phyloP scores from a whole-genome alignment of 2,797 vertebrate species.

The Aselliscus stoliczkanus region DNA sequence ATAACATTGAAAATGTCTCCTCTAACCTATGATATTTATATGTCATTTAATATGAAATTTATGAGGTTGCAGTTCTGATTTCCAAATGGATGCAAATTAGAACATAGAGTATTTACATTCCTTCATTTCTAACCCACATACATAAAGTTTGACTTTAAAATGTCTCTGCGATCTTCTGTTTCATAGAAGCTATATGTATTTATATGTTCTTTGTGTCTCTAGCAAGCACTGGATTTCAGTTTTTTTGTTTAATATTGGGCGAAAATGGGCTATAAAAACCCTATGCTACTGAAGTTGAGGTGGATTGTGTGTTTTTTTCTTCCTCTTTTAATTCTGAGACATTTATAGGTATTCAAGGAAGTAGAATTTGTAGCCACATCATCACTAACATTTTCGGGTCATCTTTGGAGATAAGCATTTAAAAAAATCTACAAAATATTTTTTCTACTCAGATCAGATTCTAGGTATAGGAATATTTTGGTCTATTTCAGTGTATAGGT shows the following conservation, averaged over 20 bases:
- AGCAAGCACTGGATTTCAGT: not conserved
- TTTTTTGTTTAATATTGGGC: conserved; percentile 24
- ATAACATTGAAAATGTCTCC: conserved; percentile 44
- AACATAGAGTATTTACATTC: conserved; percentile 47
- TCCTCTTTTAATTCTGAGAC: conserved; percentile 26
- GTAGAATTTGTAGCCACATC: not conserved
- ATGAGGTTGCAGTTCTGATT: conserved; percentile 51
- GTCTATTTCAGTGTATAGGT: not conserved
- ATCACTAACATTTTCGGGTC: not conserved
- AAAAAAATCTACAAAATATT: not conserved
- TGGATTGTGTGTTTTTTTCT: not conserved
- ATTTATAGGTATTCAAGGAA: not conserved
- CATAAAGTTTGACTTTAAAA: conserved; percentile 53
- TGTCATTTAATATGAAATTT: conserved; percentile 66
- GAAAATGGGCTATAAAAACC: not conserved
- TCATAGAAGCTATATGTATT: conserved; percentile 27
- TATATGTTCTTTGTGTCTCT: not conserved
- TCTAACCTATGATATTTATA: conserved; percentile 64
- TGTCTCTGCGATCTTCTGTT: not conserved
- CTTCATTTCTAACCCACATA: conserved; percentile 37
- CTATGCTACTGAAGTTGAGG: not conserved
- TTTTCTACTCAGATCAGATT: not conserved
- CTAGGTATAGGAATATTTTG: not conserved
- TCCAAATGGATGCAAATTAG: conserved; percentile 65
- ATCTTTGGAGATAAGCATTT: conserved; percentile 1